Conservation (phyloP, 2,797 vertebrate species). For the Avahi laniger region DNA sequence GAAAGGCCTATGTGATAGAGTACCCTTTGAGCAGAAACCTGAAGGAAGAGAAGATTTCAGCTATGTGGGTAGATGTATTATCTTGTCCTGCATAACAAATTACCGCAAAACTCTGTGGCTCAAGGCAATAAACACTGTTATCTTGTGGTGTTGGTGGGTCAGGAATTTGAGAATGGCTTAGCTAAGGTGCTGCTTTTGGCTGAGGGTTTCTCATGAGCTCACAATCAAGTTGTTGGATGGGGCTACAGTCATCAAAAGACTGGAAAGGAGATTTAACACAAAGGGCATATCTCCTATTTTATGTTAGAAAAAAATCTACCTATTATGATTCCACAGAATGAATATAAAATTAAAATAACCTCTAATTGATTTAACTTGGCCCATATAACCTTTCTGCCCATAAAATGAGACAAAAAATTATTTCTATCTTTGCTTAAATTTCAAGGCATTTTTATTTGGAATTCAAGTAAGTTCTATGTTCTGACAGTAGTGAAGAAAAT, state of each 20-base stretch:
- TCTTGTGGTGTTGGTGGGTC: not conserved
- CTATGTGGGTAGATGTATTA: not conserved
- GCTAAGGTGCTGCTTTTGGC: not conserved
- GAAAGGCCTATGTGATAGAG: not conserved
- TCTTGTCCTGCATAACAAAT: not conserved
- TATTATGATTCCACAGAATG: not conserved
- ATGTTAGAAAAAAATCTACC: not conserved
- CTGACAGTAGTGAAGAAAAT: not conserved
- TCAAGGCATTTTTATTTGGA: not conserved
- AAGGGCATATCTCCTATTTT: not conserved
- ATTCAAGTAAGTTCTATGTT: not conserved
- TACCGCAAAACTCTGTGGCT: not conserved
- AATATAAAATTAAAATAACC: not conserved
- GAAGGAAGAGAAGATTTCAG: not conserved
- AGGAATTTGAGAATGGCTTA: not conserved
- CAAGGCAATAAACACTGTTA: not conserved
- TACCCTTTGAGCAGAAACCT: not conserved
- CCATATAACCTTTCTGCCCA: not conserved
- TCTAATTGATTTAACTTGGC: not conserved
- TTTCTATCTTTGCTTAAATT: not conserved
- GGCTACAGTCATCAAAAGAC: not conserved
- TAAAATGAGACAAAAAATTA: not conserved
- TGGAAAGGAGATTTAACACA: not conserved
- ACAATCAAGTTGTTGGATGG: not conserved
- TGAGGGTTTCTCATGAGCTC: not conserved